A percentile compares a stretch with the other conserved stretches of the same genome.
These are phyloP conservation scores for Myodes glareolus DNA, from an alignment of 2,113 vertebrate genomes.

Conservation along the genomic window DNA sequence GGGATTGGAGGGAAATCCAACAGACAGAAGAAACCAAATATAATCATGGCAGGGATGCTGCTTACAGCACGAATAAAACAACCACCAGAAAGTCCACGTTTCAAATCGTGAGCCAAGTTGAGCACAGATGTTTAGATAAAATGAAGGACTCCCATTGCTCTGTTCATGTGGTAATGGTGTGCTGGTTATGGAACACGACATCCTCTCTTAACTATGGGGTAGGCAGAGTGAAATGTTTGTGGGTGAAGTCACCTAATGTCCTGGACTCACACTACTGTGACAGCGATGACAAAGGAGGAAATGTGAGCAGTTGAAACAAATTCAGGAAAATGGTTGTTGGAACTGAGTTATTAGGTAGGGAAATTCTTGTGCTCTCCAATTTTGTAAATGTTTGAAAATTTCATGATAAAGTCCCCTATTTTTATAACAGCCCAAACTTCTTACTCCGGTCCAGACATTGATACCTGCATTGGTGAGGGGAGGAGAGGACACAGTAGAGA, in stretches of 20 bases:
- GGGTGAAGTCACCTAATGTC: neutral
- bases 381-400: neutral
- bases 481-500: accelerated
- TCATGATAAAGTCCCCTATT: neutral
- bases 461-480: neutral
- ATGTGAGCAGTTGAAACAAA: neutral
- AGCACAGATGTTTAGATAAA: too few relatives aligned
- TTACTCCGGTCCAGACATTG: neutral
- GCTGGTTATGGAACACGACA: neutral
- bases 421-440: neutral
- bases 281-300: neutral
- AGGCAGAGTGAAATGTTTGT: neutral
- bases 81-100: too few relatives aligned
- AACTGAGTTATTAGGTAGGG: accelerated
- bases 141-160: neutral
- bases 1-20: too few relatives aligned
- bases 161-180: neutral
- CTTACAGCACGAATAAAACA: too few relatives aligned
- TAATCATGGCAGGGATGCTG: too few relatives aligned
- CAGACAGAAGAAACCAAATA: too few relatives aligned
- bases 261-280: neutral
- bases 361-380: neutral
- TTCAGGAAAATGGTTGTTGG: neutral
- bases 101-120: neutral
- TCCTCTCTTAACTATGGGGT: neutral